These are phyloP conservation scores for Tragelaphus strepsiceros DNA, from an alignment of 2,113 vertebrate species.

Conservation along the genomic window DNA sequence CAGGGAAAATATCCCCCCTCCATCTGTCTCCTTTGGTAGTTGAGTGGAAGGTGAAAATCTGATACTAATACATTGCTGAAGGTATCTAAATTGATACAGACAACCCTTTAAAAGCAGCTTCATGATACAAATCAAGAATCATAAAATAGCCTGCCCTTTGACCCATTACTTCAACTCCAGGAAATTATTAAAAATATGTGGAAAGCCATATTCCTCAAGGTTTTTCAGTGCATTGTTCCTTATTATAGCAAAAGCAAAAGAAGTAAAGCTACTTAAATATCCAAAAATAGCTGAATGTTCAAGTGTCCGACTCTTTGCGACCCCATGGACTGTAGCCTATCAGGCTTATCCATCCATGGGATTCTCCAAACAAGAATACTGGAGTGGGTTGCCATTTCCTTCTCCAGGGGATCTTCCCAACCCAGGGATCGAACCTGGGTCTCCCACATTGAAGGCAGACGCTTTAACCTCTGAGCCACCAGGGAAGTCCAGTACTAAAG, in stretches of 20 bases:
- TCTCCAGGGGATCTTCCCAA: no score
- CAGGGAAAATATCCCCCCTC: not conserved
- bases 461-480: no score
- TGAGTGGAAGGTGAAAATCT: not conserved
- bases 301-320: not conserved
- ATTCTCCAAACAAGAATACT: no score
- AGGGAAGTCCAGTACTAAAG: no score
- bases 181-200: slow-evolving; percentile 53
- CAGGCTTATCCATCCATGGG: no score
- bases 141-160: slow-evolving; percentile 24
- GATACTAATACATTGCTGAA: not conserved
- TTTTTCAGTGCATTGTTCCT: slow-evolving; percentile 41
- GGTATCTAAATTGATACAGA: not conserved
- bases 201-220: slow-evolving; percentile 23
- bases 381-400: no score
- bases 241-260: slow-evolving; percentile 39
- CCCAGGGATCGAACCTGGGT: no score
- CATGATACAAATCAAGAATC: slow-evolving; percentile 37
- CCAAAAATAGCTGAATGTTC: slow-evolving; percentile 32
- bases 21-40: not conserved
- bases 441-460: no score
- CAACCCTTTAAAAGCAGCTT: not conserved
- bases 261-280: slow-evolving; percentile 9
- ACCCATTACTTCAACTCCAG: slow-evolving; percentile 36
- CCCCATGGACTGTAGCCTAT: no score